phyloP scores from a whole-genome alignment of 2,113 vertebrate species.

The Cairina moschata region DNA sequence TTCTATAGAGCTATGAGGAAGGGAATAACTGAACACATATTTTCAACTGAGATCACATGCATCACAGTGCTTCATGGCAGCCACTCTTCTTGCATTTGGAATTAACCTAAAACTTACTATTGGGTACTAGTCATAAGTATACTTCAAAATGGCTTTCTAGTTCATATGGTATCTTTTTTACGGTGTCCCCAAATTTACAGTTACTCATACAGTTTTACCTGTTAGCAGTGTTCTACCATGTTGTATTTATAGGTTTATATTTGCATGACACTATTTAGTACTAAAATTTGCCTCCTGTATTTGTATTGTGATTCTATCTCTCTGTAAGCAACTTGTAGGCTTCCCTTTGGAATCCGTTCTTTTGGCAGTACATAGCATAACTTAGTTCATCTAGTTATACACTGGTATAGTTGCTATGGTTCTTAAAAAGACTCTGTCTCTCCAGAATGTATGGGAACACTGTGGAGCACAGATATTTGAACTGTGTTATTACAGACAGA shows the following conservation, averaged over 20 bases:
- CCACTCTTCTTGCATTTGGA: not conserved
- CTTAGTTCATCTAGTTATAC: not conserved
- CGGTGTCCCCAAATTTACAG: not conserved
- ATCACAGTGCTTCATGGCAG: not conserved
- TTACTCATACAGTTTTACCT: not conserved
- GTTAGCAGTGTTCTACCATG: not conserved
- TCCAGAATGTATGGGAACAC: rapidly evolving
- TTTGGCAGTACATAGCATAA: not conserved
- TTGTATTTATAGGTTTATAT: not conserved
- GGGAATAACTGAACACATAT: not conserved
- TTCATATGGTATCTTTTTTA: not conserved
- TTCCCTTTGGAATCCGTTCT: not conserved
- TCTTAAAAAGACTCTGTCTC: not conserved
- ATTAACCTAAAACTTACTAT: not conserved
- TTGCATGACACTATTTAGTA: not conserved
- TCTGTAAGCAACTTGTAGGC: not conserved
- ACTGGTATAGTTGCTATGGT: not conserved
- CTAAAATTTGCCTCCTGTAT: not conserved
- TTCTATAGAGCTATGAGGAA: not conserved
- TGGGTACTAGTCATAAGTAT: not conserved
- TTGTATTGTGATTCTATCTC: not conserved
- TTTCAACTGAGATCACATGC: not conserved
- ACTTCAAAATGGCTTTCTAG: not conserved
- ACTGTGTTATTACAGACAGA: not conserved
- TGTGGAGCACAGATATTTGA: not conserved